Conservation (phyloP, 2,888 invertebrate genomes). For the Epinotia bilunana region DNA sequence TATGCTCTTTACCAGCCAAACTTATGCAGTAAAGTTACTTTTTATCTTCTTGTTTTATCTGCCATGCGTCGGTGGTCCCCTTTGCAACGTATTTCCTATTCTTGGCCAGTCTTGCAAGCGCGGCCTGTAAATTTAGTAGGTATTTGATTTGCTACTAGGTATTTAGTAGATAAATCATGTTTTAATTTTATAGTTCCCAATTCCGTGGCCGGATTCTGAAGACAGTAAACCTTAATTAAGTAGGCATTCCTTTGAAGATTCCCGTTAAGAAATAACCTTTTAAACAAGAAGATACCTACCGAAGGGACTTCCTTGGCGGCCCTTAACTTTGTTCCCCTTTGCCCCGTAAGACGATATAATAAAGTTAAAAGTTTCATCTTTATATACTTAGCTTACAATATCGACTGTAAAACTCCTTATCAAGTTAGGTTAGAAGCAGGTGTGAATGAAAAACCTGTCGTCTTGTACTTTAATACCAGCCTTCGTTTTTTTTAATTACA, state of each 20-base stretch:
- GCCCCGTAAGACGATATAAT: constrained; percentile 8
- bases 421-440: not conserved
- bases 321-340: constrained; percentile 13
- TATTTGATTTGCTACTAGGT: too few relatives aligned
- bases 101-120: too few relatives aligned
- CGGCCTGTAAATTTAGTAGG: too few relatives aligned
- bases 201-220: not conserved
- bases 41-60: too few relatives aligned
- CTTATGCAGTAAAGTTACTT: too few relatives aligned
- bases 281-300: constrained; percentile 22
- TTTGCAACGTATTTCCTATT: too few relatives aligned
- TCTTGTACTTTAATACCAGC: too few relatives aligned
- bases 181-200: not conserved
- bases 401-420: constrained; percentile 10
- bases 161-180: too few relatives aligned
- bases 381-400: not conserved
- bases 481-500: too few relatives aligned
- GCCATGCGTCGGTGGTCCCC: too few relatives aligned
- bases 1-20: too few relatives aligned
- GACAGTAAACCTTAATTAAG: constrained; percentile 26
- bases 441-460: not conserved
- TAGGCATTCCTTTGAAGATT: constrained; percentile 28
- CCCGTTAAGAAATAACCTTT: constrained; percentile 17
- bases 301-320: constrained; percentile 9
- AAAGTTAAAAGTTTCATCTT: constrained; percentile 11